Base-by-base conservation (phyloP, 2,113 vertebrate species). In the Myotis davidii region DNA sequence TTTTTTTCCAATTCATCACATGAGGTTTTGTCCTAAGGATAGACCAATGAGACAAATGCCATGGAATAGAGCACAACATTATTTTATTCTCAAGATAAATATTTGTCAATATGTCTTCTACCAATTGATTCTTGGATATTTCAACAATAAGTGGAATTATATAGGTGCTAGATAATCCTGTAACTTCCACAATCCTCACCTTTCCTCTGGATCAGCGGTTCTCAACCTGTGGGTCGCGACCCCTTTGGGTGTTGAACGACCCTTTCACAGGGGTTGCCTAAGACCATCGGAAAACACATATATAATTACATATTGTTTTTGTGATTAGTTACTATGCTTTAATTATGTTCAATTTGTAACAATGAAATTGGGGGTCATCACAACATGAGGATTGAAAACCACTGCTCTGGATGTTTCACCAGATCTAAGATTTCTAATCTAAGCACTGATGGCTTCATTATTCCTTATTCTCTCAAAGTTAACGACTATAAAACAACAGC, bases 71-170 rank as follows among this genome's bases (percentile, higher is more conserved):
- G 37, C 39, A 67, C 65, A 37, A 78, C 45, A 64, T 11, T 84
- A 8, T 88, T 82, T 76, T 81, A 82, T 23, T 18, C 34, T 84
- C 79, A 20, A 84, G 88, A 65, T 94, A 50, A 92, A 77, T 56
- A 39, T 76, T 83, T 73, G 21, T 81, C 59, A 14, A 1, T 48
- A 52, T 88, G 87, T 88, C 81, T 77, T 73, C 12, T 77, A 34
- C 5, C 17, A 42, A 8, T 2, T 45, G 14, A 84, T 74, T 74
- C 34, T 77, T 39, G 20, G 29, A 34, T 37, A 70, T 32, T 79
- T 79, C 88, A 56, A 27, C 21, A 73, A 27, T 72, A 64, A 9
- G 29, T 56, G 56, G 29, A 23, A 87, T 64, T 76, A 42, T 8
- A 5, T 10, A n/a, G 29, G 9, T 69, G 13, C 45, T 85, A 12